Percentiles rank a stretch among this genome's conserved stretches.
phyloP scores from a whole-genome alignment of 2,888 invertebrate species.

The Argyra leucocephala region DNA sequence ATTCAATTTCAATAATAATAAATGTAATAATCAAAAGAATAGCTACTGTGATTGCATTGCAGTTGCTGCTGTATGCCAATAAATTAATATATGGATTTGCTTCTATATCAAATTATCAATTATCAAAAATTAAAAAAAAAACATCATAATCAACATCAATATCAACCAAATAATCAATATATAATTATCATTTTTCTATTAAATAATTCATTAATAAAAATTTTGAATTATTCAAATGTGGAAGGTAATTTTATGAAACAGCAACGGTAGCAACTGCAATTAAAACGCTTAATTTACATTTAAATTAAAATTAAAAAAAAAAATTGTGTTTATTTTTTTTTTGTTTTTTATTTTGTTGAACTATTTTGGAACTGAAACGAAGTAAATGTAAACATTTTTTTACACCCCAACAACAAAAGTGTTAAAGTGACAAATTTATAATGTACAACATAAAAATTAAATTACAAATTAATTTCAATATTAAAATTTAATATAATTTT shows the following conservation, averaged over 20 bases:
- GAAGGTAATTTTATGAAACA: neutral
- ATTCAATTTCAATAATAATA: neutral
- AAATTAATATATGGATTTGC: neutral
- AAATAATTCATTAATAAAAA: neutral
- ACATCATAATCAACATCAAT: neutral
- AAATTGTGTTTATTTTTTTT: no score
- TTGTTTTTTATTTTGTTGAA: no score
- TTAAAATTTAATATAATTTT: no score
- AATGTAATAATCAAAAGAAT: slow-evolving; percentile 2
- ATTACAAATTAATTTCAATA: no score
- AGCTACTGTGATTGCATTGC: neutral
- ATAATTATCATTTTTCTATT: neutral
- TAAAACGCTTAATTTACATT: neutral
- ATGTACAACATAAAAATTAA: no score
- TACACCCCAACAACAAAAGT: no score
- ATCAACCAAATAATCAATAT: neutral
- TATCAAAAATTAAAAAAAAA: neutral
- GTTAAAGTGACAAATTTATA: no score
- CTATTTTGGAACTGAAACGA: no score
- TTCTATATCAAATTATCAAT: neutral
- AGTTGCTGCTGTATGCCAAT: neutral
- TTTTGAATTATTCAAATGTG: neutral
- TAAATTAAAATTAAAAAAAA: neutral
- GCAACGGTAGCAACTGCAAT: slow-evolving; percentile 4
- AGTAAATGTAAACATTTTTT: no score